phyloP scores from a whole-genome alignment of 2,888 invertebrate species.

The Cacoxenus indagator region DNA sequence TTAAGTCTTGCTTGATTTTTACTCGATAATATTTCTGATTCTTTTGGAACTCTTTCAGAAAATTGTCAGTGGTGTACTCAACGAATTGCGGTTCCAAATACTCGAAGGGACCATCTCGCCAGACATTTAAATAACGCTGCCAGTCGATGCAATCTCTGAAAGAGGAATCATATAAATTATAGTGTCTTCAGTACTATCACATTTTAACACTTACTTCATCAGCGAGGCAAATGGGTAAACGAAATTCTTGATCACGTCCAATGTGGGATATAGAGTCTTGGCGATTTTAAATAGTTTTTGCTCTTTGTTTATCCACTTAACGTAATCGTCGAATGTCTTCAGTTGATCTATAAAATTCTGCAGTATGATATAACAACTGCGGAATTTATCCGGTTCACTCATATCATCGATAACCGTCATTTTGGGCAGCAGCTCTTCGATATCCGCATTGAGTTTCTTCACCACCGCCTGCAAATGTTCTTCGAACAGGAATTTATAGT shows the following conservation, averaged over 20 bases:
- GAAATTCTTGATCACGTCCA: slow-evolving; percentile 82
- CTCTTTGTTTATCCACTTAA: slow-evolving; percentile 91
- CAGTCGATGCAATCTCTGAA: slow-evolving; percentile 76
- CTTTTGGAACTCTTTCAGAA: slow-evolving; percentile 83
- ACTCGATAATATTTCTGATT: slow-evolving; percentile 83
- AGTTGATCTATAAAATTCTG: slow-evolving; percentile 82
- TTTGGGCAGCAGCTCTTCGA: slow-evolving; percentile 81
- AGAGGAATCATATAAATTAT: not conserved
- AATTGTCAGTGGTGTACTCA: slow-evolving; percentile 85
- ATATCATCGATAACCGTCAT: slow-evolving; percentile 85
- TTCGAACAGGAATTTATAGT: slow-evolving; percentile 87
- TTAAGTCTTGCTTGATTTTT: slow-evolving; percentile 82
- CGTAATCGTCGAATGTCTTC: slow-evolving; percentile 81
- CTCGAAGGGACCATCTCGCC: slow-evolving; percentile 94
- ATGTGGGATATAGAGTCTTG: slow-evolving; percentile 80
- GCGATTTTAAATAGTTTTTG: slow-evolving; percentile 87
- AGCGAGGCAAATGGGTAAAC: slow-evolving; percentile 80
- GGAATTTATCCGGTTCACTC: slow-evolving; percentile 83
- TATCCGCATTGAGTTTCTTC: slow-evolving; percentile 78
- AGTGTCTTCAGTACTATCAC: slow-evolving; percentile 47
- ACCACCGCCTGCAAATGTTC: slow-evolving; percentile 81
- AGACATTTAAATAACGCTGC: slow-evolving; percentile 85
- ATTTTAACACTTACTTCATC: slow-evolving; percentile 73
- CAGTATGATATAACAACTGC: slow-evolving; percentile 84
- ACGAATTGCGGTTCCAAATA: slow-evolving; percentile 84